phyloP scores from a whole-genome alignment of 2,888 invertebrate species.

The Dynastes grantii region DNA sequence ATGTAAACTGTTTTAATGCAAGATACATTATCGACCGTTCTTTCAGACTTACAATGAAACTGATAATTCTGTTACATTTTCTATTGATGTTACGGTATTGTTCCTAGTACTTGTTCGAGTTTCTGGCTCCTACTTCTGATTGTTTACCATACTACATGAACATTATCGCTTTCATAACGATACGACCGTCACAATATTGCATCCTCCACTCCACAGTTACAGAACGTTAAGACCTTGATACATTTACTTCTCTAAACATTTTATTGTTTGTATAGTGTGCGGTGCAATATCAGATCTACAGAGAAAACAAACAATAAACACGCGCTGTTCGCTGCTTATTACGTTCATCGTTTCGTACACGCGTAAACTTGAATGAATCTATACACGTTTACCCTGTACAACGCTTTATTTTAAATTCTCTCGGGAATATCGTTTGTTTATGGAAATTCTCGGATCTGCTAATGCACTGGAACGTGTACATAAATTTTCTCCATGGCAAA shows the following conservation, averaged over 20 bases:
- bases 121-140: background rate
- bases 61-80: constrained; percentile 1
- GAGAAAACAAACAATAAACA: constrained; percentile 4
- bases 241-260: background rate
- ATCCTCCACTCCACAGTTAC: background rate
- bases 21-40: no score
- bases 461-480: background rate
- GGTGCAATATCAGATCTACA: background rate
- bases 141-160: background rate
- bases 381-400: background rate
- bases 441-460: background rate
- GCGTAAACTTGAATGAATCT: background rate
- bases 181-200: background rate
- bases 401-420: background rate
- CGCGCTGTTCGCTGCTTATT: background rate
- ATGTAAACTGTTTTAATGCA: no score
- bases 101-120: background rate
- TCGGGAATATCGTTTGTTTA: background rate
- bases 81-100: background rate
- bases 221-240: background rate
- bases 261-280: background rate
- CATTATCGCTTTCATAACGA: constrained; percentile 1
- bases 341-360: background rate
- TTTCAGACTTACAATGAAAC: no score
- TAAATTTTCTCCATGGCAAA: no score